Base-by-base conservation (phyloP, 2,888 invertebrate genomes). In the Nephrotoma guestfalica region DNA sequence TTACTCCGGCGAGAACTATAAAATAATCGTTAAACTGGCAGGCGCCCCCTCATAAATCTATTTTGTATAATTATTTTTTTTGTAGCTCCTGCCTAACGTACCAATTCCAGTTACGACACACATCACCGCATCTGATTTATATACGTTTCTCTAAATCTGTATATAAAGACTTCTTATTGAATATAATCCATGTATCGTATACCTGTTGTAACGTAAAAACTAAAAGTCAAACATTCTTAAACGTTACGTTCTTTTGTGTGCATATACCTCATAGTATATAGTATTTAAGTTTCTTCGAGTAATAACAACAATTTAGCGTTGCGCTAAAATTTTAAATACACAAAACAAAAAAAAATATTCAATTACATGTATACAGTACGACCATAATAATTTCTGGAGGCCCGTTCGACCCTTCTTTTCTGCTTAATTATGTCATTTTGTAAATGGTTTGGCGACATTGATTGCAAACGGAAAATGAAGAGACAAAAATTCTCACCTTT, bases 261-360 rank as follows among this genome's bases (percentile, higher is more conserved):
- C 30, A 18, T 3, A 51, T 51, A 1, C 51, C n/a, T 7, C 9
- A 71, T 30, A 71, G n/a, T 51, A 13, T 30, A 71, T 30, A 71
- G n/a, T 51, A 13, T 51, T 71, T 18, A 30, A 71, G 71, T 71
- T 71, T 71, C 11, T 30, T 71, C 30, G 43, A 85, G 18, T 85
- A 85, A 43, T 85, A 85, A 42, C 43, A 85, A 85, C 85, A 42
- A 85, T 85, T 85, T 85, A 85, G 85, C 85, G 85, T 85, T 85
- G 85, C 30, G 85, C 85, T 85, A 85, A 85, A 85, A 85, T 85
- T 43, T 43, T 43, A 85, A 71, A 71, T 71, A 71, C 71, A 71
- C 30, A 71, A 71, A 71, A 71, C 7, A 30, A 57, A 57, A 57
- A 85, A 42, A 85, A 42, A 85, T 7, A 41, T 51, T 18, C 15